Conservation (phyloP, 2,888 invertebrate genomes). For the Nebria brevicollis region DNA sequence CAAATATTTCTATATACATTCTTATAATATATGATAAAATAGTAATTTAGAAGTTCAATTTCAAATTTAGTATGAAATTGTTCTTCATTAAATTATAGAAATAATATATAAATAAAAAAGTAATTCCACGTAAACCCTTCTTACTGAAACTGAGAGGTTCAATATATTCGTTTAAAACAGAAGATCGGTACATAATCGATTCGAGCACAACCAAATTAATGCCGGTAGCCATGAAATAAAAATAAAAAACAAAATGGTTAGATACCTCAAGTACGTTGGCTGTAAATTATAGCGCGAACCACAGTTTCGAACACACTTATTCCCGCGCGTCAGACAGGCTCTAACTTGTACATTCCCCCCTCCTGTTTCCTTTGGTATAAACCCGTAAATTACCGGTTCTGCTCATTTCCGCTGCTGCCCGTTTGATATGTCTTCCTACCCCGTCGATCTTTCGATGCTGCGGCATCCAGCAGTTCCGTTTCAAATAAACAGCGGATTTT, state of each 20-base stretch:
- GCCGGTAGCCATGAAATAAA: not conserved
- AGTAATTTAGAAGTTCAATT: no score
- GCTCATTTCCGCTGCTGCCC: slow-evolving; percentile 50
- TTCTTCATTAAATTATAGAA: no score
- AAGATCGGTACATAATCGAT: not conserved
- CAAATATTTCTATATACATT: no score
- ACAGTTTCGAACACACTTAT: not conserved
- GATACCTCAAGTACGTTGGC: not conserved
- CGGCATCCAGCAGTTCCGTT: slow-evolving; percentile 35
- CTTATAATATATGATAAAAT: no score
- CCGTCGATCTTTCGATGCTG: slow-evolving; percentile 15
- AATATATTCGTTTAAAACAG: not conserved
- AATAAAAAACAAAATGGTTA: not conserved
- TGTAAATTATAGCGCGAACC: not conserved
- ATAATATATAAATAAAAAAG: no score
- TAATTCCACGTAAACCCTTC: no score
- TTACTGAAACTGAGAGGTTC: not conserved
- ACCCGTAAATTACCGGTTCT: slow-evolving; percentile 51
- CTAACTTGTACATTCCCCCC: slow-evolving; percentile 28
- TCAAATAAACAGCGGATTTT: slow-evolving; percentile 39
- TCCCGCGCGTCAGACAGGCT: slow-evolving; percentile 6
- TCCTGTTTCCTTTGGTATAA: slow-evolving; percentile 22
- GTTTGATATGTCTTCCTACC: slow-evolving; percentile 40
- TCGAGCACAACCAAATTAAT: not conserved
- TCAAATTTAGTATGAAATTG: no score